Evolutionary conservation across 2,888 invertebrate genomes (phyloP).

Genomic region (Liopterus haemorrhoidalis): DNA sequence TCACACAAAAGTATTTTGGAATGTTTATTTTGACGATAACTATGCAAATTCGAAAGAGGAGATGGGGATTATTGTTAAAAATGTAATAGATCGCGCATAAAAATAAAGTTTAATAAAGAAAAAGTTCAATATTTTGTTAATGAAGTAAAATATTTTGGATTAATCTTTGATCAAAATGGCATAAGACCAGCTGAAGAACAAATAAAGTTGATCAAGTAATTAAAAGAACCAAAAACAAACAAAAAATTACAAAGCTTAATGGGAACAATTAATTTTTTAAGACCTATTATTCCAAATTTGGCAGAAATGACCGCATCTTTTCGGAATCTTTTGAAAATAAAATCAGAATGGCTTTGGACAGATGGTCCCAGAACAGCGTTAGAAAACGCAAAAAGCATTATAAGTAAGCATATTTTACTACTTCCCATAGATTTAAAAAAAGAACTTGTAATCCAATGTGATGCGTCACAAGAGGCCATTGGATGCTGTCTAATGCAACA

Average conservation of each 20-base stretch:
- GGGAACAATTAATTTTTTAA: conserved; percentile 1
- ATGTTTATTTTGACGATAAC: not conserved
- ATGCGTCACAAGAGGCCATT: conserved; percentile 1
- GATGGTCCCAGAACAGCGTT: not conserved
- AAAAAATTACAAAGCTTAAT: not conserved
- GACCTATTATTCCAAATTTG: conserved; percentile 1
- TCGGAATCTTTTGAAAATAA: not conserved
- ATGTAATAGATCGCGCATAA: no score
- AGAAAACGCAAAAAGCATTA: not conserved
- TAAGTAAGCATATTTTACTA: not conserved
- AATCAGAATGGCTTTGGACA: not conserved
- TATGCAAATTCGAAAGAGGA: conserved; percentile 1
- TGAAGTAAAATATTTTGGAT: conserved; percentile 7
- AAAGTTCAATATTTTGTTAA: conserved; percentile 2
- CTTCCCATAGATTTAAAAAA: conserved; percentile 1
- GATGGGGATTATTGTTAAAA: no score
- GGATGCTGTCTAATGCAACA: conserved; percentile 2
- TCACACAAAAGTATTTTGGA: conserved; percentile 5
- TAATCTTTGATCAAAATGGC: conserved; percentile 2
- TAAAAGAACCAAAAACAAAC: not conserved
- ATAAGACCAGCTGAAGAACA: not conserved
- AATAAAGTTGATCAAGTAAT: not conserved
- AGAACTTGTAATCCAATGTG: conserved; percentile 1
- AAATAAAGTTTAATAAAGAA: not conserved
- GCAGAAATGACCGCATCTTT: not conserved